A percentile compares a stretch with the other conserved stretches of the same genome.
Conservation (phyloP, 1,140 invertebrate species). For the Anthonomus grandis region DNA sequence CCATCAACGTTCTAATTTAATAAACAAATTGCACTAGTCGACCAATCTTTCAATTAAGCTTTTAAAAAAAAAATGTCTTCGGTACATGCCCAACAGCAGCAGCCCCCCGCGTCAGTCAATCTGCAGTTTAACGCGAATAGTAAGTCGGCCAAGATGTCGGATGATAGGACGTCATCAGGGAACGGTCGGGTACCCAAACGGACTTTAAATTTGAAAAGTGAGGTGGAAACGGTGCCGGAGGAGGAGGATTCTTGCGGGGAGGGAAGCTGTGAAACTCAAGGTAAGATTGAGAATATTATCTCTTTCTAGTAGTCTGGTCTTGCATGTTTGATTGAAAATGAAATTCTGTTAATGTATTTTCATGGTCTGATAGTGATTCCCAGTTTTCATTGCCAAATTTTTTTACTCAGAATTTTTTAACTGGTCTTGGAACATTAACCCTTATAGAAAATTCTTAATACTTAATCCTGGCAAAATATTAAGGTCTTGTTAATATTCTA, state of each 20-base stretch:
- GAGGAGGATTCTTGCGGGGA: constrained; percentile 15
- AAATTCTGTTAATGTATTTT: background rate
- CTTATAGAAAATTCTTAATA: too few relatives aligned
- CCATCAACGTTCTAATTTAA: too few relatives aligned
- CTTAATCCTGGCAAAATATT: too few relatives aligned
- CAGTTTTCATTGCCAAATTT: too few relatives aligned
- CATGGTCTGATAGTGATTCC: background rate
- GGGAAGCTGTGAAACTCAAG: constrained; percentile 8
- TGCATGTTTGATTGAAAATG: background rate
- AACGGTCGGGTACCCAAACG: background rate
- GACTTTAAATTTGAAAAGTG: constrained; percentile 10
- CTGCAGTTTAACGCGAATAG: constrained; percentile 27
- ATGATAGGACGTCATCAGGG: constrained; percentile 3
- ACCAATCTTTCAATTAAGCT: constrained; percentile 20
- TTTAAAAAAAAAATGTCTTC: constrained; percentile 20
- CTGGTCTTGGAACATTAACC: too few relatives aligned
- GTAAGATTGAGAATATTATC: background rate
- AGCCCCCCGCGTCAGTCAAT: constrained; percentile 14
- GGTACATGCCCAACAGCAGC: background rate
- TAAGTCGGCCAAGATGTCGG: constrained; percentile 6
- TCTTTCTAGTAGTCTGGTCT: background rate
- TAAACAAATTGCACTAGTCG: constrained; percentile 23
- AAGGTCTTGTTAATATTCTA: too few relatives aligned
- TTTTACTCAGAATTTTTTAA: too few relatives aligned
- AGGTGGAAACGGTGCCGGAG: constrained; percentile 22